phyloP scores from a whole-genome alignment of 2,113 vertebrate species.

The Orcinus orca region DNA sequence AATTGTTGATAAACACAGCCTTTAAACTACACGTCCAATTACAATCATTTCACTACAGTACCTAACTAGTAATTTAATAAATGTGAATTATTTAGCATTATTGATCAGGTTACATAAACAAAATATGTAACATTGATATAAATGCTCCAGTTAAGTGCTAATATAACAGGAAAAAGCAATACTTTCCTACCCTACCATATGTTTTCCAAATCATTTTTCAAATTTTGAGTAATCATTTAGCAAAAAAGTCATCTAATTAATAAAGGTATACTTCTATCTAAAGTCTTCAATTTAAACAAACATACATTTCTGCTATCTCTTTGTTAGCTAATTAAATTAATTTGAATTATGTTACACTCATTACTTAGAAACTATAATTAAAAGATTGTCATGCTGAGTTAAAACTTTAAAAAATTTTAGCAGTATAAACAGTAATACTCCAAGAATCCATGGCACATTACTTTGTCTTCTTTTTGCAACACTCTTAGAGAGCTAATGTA shows the following conservation, averaged over 20 bases:
- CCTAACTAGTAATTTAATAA: not conserved
- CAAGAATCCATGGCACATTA: not conserved
- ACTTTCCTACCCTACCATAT: not conserved
- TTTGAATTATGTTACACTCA: not conserved
- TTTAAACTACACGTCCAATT: not conserved
- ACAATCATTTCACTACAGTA: not conserved
- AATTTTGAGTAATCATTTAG: not conserved
- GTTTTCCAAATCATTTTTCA: not conserved
- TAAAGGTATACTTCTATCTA: not conserved
- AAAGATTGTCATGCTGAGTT: not conserved
- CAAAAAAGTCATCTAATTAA: not conserved
- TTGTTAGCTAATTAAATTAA: not conserved
- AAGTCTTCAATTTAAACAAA: not conserved
- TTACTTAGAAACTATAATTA: not conserved
- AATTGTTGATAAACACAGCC: not conserved
- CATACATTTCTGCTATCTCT: not conserved
- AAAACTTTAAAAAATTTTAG: not conserved
- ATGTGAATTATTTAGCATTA: not conserved
- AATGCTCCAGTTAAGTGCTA: not conserved
- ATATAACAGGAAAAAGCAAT: not conserved
- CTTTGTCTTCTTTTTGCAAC: not conserved
- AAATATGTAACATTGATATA: not conserved
- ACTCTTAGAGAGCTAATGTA: not conserved
- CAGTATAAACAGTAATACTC: not conserved
- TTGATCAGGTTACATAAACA: not conserved